Base-by-base conservation (phyloP, 2,888 invertebrate species). In the Pammene aurita region DNA sequence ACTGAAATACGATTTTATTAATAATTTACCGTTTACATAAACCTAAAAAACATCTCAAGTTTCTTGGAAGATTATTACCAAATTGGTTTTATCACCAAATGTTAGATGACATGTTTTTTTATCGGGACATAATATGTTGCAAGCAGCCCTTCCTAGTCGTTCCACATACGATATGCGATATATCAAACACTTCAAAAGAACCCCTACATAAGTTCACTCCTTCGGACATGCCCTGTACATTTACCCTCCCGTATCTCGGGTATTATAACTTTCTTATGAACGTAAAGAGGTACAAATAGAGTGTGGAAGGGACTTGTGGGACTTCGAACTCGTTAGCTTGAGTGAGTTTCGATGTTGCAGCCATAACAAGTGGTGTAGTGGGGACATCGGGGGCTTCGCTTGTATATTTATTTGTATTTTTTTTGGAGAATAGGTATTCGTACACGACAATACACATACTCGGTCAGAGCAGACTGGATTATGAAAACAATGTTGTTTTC, bases 271-370 rank as follows among this genome's bases (percentile, higher is more conserved):
- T 74, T 64, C 67, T 75, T 73, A 74, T 74, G 73, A 70, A 72
- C 66, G 75, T 75, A 76, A 77, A 77, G 74, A 75, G 77, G 75
- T 79, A 79, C 78, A 78, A 80, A 80, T 80, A 78, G 78, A 74
- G 77, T 73, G 75, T 41, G 63, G 72, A 26, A 76, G 77, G 26
- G 74, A 74, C 73, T 74, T 69, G 65, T 50, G 69, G 72, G 52
- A 67, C 63, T 71, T 60, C 26, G 55, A 57, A 67, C 82, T 84
- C 83, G 72, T 74, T 74, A 71, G 50, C 58, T 64, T 67, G 73
- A 74, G 73, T 74, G 74, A 72, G 70, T 74, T 74, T 73, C 73
- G 71, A 72, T 74, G 74, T 74, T 57, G 67, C 56, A 50, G 70
- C 42, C 66, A 65, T 66, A 62, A 62, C 50, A 66, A 58, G 62